Evolutionary conservation across 2,797 vertebrate genomes (phyloP), one percentile per base, ranked within the genome.

Genomic region (Scarus forsteni): DNA sequence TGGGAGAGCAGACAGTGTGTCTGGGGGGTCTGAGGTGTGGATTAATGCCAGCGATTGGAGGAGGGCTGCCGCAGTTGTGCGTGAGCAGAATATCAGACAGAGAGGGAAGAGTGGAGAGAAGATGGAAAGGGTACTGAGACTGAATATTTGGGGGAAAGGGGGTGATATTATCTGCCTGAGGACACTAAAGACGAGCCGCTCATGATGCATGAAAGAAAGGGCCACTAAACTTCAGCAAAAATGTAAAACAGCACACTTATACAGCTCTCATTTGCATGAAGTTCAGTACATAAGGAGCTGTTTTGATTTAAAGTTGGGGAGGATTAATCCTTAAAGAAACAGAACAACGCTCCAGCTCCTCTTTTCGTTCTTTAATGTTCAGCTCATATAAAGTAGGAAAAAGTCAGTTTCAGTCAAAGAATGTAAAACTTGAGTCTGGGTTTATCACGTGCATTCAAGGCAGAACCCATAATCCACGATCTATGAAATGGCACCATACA

Each of bases 11-110:
- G 81, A 95, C 93, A 89, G 89, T 92, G 94, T 92, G 93, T 95
- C 91, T 94, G 92, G 93, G 94, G 92, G 89, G 79, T 93, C 87
- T 93, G 93, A 94, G 95, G 93, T 94, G 94, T 93, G 94, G 95
- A 95, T 96, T 94, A 95, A 94, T 95, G 96, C 95, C 90, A 95
- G 90, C 93, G 95, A 95, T 95, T 97, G 96, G 96, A 94, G 94
- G 94, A 94, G 74, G 72, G 81, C 83, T 96, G 96, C 95, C 90
- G 96, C 96, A 97, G 96, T 95, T 94, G 91, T 92, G 94, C 95
- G 96, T 98, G 96, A 95, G 96, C 90, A 75, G 97, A 96, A 97
- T 98, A 88, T 94, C 80, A 94, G 95, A 95, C 78, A 15, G 64
- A 73, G 75, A 40, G 83, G 92, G 92, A 91, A 94, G 80, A 75